Percentiles rank a stretch among this genome's conserved stretches.
Evolutionary conservation across 2,797 vertebrate genomes (phyloP).

Genomic region (Scolopax bukidnonensis): DNA sequence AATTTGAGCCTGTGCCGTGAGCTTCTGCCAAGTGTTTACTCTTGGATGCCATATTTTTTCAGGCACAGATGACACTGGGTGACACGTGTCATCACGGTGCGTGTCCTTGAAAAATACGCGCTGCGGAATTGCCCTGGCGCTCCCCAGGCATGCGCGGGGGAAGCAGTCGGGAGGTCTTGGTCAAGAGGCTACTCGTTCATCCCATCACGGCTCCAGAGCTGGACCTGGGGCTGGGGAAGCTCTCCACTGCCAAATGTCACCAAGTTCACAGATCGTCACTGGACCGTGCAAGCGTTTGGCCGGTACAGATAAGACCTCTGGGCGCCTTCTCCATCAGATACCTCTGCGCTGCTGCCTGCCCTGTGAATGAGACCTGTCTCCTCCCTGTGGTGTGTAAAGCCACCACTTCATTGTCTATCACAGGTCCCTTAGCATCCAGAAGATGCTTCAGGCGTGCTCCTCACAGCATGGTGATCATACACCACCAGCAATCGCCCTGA

Average conservation of each 20-base stretch:
- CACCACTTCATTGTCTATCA: neutral
- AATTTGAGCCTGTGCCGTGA: constrained; percentile 12
- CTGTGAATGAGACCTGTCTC: neutral
- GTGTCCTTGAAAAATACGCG: neutral
- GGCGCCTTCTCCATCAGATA: neutral
- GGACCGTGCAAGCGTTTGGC: accelerated
- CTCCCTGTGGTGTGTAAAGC: neutral
- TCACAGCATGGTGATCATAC: accelerated
- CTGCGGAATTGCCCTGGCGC: neutral
- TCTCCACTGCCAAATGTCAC: neutral
- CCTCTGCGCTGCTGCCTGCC: neutral
- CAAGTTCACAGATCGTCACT: accelerated
- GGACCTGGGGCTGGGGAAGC: neutral
- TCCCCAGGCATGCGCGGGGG: neutral
- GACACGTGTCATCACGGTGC: constrained; percentile 42
- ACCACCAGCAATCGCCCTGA: neutral
- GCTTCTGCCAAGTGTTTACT: constrained; percentile 34
- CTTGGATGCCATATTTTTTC: constrained; percentile 12
- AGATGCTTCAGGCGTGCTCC: neutral
- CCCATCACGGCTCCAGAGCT: accelerated
- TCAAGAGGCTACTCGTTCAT: accelerated
- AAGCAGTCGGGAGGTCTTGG: neutral
- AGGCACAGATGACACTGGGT: constrained; percentile 8
- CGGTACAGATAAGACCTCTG: neutral
- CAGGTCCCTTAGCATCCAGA: neutral